Conservation (phyloP, 2,113 vertebrate species). For the Epinephelus moara region DNA sequence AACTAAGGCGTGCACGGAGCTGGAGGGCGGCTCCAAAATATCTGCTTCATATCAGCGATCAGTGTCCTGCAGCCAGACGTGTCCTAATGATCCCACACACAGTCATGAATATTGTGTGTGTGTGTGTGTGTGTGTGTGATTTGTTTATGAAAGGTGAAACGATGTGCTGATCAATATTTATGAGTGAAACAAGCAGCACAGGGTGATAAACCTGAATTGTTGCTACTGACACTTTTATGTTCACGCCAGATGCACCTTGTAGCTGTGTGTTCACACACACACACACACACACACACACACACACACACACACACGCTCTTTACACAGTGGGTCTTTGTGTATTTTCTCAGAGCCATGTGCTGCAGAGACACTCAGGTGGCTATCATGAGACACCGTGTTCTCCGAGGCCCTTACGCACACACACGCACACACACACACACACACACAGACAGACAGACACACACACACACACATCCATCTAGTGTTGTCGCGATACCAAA, state of each 20-base stretch:
- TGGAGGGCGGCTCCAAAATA: not conserved
- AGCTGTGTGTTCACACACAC: not conserved
- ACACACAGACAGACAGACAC: too few relatives aligned
- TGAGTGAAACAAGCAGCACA: conserved; percentile 12
- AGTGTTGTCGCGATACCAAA: too few relatives aligned
- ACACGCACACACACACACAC: conserved; percentile 1
- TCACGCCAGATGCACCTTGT: conserved; percentile 46
- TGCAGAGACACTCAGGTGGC: conserved; percentile 78
- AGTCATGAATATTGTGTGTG: conserved; percentile 38
- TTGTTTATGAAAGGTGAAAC: conserved; percentile 54
- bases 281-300: conserved; percentile 2
- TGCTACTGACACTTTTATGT: conserved; percentile 54
- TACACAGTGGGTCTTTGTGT: conserved; percentile 73
- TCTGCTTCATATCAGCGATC: not conserved
- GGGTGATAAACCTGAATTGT: conserved; percentile 25
- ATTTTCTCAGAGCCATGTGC: conserved; percentile 66
- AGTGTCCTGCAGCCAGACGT: not conserved
- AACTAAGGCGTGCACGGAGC: not conserved
- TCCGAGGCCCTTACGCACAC: conserved; percentile 38
- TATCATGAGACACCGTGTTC: conserved; percentile 77
- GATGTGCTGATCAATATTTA: conserved; percentile 47
- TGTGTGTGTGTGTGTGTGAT: not conserved
- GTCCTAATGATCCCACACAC: not conserved
- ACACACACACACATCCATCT: too few relatives aligned
- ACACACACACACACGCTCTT: conserved; percentile 12